These are phyloP conservation scores for Brachymystax lenok DNA, from an alignment of 2,797 vertebrate genomes.

Conservation along the genomic window DNA sequence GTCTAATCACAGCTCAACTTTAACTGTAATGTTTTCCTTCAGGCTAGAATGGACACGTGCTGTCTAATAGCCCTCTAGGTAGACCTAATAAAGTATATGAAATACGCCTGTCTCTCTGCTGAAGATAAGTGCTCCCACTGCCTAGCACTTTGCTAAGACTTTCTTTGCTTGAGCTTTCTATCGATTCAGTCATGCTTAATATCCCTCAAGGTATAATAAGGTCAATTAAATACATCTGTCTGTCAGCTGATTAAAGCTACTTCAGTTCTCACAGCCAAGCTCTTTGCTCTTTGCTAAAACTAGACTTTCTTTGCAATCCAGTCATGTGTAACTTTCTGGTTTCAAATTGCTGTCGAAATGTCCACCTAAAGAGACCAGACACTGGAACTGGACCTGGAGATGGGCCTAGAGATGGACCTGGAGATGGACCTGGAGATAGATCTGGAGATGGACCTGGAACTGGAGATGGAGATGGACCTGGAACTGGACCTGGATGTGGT, in stretches of 20 bases:
- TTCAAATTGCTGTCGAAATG: background rate
- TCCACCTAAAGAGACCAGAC: background rate
- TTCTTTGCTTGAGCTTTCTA: background rate
- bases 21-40: background rate
- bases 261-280: background rate
- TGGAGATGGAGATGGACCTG: no score
- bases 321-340: background rate
- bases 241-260: background rate
- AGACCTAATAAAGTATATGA: background rate
- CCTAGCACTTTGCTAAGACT: background rate
- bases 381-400: background rate
- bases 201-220: background rate
- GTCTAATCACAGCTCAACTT: background rate
- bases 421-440: no score
- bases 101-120: background rate
- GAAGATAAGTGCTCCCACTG: background rate
- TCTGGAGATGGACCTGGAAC: no score
- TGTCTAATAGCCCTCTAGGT: background rate
- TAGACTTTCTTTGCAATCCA: conserved; percentile 26
- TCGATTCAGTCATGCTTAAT: background rate
- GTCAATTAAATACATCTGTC: background rate
- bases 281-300: conserved; percentile 36
- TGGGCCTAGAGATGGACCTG: no score
- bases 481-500: no score
- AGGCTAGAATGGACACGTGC: background rate